Evolutionary conservation across 2,113 vertebrate species (phyloP), one percentile per base, ranked within the genome.

Genomic region (Aspidoscelis tigris): DNA sequence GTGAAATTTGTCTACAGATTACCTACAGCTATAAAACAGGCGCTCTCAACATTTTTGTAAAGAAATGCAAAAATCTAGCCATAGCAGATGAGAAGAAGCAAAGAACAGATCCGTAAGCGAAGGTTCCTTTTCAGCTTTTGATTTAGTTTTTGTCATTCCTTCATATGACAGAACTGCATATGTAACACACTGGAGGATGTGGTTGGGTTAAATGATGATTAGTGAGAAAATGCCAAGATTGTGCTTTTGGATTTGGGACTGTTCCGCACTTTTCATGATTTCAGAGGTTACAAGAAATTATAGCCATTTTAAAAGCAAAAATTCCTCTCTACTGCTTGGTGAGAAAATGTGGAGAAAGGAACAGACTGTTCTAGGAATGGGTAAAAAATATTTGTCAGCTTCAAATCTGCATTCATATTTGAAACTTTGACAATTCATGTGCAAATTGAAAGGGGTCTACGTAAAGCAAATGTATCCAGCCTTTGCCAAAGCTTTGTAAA

Each of bases 21-120:
- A 97, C 73, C 94, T 99, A 99, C 95, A 97, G 97, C 96, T 99
- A 99, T 96, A 99, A 97, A 96, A 99, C 98, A 0, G 99, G 98
- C 0, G 98, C 97, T 24, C 97, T 99, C 91, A 98, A 96, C 86
- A 94, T 99, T 89, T 91, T 97, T 93, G 97, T 99, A 88, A 99
- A 96, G 88, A 97, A 97, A 90, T 99, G 99, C 95, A 97, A 96
- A 90, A 98, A 98, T 92, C 95, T 99, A 93, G 99, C 98, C 26
- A 86, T 97, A 11, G 98, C 97, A 69, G 99, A 99, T 8, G 99
- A 99, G 92, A 98, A 94, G 95, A 98, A 93, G 92, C 98, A 98
- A 80, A 98, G 97, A 91, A 99, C 98, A 0, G 97, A 99, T 78
- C 96, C 97, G 99, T 99, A 97, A 97, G 98, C 82, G 88, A 47